Evolutionary conservation across 2,113 vertebrate species (phyloP).

Genomic region (Aleadryas rufinucha): DNA sequence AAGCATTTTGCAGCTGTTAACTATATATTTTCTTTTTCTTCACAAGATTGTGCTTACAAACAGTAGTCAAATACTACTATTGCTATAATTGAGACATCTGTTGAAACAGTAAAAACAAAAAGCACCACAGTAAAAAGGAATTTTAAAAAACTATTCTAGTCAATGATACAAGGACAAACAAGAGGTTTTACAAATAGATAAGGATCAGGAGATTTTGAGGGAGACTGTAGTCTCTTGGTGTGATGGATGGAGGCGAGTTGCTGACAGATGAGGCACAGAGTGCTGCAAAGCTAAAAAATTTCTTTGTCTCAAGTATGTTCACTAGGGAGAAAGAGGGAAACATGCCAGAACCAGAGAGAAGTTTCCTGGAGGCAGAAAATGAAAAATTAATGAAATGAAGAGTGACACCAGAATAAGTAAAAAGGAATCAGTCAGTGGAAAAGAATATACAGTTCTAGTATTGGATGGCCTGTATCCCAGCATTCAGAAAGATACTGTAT

Average conservation of each 20-base stretch:
- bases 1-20: background rate
- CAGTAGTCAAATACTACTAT: background rate
- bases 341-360: slow-evolving; percentile 64
- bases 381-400: slow-evolving; percentile 70
- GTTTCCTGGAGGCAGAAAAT: slow-evolving; percentile 69
- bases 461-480: background rate
- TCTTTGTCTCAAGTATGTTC: slow-evolving; percentile 64
- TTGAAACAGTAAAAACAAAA: background rate
- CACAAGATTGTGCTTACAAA: background rate
- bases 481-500: background rate
- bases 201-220: slow-evolving; percentile 32
- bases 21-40: background rate
- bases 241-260: slow-evolving; percentile 54
- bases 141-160: background rate
- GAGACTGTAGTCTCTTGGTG: slow-evolving; percentile 25
- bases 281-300: slow-evolving; percentile 63
- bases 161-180: slow-evolving; percentile 24
- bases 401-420: slow-evolving; percentile 64
- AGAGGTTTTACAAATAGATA: slow-evolving; percentile 53
- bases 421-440: slow-evolving; percentile 46
- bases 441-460: background rate
- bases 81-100: slow-evolving; percentile 19
- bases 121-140: background rate
- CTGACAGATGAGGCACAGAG: slow-evolving; percentile 62
- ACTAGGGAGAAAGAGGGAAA: slow-evolving; percentile 58